Evolutionary conservation across 2,113 vertebrate genomes (phyloP).

Genomic region (Eptesicus fuscus): DNA sequence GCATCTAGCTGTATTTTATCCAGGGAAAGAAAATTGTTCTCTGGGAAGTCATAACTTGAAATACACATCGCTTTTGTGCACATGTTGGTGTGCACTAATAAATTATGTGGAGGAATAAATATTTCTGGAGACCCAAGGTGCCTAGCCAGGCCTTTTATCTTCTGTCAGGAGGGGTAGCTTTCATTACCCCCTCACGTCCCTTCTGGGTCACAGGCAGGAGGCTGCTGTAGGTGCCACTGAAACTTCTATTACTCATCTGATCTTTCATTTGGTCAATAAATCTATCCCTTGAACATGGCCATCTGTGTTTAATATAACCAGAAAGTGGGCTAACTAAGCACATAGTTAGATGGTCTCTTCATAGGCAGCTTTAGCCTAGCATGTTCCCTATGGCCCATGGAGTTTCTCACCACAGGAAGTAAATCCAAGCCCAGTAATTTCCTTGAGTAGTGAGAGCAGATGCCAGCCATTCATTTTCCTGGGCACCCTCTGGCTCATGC

Average conservation of each 20-base stretch:
- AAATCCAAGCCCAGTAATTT: slow-evolving; percentile 7
- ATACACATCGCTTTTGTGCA: background rate
- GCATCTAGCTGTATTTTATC: background rate
- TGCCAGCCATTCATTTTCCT: background rate
- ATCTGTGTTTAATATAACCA: slow-evolving; percentile 43
- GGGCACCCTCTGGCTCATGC: background rate
- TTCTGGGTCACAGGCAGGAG: slow-evolving; percentile 39
- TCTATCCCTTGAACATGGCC: slow-evolving; percentile 58
- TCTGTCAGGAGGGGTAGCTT: slow-evolving; percentile 50
- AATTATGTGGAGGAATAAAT: slow-evolving; percentile 66
- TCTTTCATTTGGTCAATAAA: slow-evolving; percentile 69
- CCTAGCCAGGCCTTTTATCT: slow-evolving; percentile 60
- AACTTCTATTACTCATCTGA: slow-evolving; percentile 14
- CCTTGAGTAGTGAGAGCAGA: background rate
- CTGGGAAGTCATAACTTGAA: slow-evolving; percentile 55
- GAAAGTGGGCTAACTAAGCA: slow-evolving; percentile 62
- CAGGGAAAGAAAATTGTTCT: slow-evolving; percentile 4
- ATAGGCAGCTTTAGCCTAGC: background rate
- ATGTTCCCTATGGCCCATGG: background rate
- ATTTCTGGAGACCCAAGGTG: slow-evolving; percentile 56
- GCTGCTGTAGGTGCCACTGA: slow-evolving; percentile 38
- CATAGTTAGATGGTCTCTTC: background rate
- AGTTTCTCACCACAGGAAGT: slow-evolving; percentile 37
- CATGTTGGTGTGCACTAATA: slow-evolving; percentile 61
- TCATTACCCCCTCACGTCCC: slow-evolving; percentile 47